These are phyloP conservation scores for Carduelis carduelis DNA, from an alignment of 2,797 vertebrate genomes.

Conservation along the genomic window DNA sequence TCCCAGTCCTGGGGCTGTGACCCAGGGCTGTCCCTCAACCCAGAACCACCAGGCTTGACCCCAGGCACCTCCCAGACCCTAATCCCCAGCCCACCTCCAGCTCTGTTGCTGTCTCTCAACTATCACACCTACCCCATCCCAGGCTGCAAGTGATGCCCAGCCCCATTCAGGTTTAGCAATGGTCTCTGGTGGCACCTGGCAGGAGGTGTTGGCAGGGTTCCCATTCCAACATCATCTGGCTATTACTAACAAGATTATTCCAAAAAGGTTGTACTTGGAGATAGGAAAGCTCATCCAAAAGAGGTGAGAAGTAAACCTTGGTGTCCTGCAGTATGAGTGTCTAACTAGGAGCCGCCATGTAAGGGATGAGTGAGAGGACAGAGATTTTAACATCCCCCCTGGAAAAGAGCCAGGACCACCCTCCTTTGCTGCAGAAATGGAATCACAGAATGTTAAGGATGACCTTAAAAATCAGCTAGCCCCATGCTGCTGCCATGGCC, in stretches of 20 bases:
- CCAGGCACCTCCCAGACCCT: neutral
- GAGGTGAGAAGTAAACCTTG: neutral
- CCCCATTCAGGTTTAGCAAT: neutral
- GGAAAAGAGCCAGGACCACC: neutral
- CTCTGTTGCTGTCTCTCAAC: accelerated
- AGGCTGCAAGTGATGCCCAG: neutral
- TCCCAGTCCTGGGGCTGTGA: neutral
- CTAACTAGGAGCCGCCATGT: neutral
- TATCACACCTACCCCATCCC: accelerated
- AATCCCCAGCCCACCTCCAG: neutral
- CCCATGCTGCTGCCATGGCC: accelerated
- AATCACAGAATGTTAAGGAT: neutral
- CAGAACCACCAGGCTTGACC: neutral
- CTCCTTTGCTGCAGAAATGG: neutral
- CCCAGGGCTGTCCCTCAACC: neutral
- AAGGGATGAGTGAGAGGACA: neutral
- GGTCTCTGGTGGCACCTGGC: neutral
- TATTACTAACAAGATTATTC: neutral
- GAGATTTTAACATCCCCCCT: neutral
- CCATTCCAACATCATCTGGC: neutral
- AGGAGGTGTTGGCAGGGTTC: neutral
- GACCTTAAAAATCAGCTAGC: neutral
- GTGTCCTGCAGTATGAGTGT: neutral
- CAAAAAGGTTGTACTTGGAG: neutral
- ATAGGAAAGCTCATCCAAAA: neutral